Evolutionary conservation across 2,888 invertebrate species (phyloP), one percentile per base, ranked within the genome.

Genomic region (Thumatha senex): DNA sequence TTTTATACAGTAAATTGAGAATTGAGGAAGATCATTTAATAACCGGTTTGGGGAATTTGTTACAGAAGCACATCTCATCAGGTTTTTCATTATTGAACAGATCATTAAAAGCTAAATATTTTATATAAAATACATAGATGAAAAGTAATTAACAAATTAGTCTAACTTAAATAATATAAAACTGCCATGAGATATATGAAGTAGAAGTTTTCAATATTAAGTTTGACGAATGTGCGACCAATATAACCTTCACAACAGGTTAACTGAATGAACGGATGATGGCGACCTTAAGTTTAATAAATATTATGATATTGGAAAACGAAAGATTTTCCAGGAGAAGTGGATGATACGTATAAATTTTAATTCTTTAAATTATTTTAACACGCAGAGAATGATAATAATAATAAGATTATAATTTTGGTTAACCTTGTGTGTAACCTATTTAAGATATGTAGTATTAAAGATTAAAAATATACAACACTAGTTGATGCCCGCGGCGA

Each of bases 231-330:
- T 66, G 67, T 59, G 43, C 51, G 36, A 58, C 56, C 54, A 45
- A 64, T 61, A 64, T 61, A 64, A 71, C 69, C 67, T 74, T 77
- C 74, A 78, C 77, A 77, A 77, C 77, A 74, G 75, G 71, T 77
- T 63, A 63, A 65, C 58, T 67, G 65, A 75, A 80, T 74, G 68
- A 74, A 48, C 53, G 56, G 71, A 78, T 80, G 78, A 78, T 74
- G 70, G 65, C 56, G 56, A 46, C 29, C 58, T 58, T 50, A 70
- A 77, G 70, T 76, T 76, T 69, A 64, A 58, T 69, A 59, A 63
- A 76, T 72, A 81, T 76, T 75, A 80, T 76, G 63, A 77, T 68
- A 78, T 78, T 70, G 78, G 77, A 76, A 82, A 80, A 70, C 76
- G 72, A 81, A 78, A 70, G 68, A 62, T 68, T 61, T 63, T 51